Percentiles rank a stretch among this genome's conserved stretches.
These are phyloP conservation scores for Nasonia oneida DNA, from an alignment of 2,888 invertebrate genomes.

Conservation along the genomic window DNA sequence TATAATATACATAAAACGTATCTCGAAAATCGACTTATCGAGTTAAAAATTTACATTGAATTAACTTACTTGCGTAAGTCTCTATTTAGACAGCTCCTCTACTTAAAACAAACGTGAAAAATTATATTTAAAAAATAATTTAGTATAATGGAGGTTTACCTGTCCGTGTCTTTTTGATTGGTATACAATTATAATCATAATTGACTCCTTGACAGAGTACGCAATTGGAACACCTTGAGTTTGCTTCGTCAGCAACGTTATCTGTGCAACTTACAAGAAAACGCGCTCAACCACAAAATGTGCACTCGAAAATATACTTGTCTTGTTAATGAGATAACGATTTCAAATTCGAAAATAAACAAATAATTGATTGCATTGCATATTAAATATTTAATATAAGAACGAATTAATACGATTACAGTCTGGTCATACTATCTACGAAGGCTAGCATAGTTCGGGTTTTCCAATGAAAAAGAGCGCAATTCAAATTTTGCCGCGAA, in stretches of 20 bases:
- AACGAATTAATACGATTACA: no score
- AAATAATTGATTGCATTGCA: no score
- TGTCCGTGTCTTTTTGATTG: background rate
- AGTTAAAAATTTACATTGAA: background rate
- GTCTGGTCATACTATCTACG: no score
- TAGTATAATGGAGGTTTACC: background rate
- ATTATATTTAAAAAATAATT: conserved; percentile 22
- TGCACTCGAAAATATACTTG: no score
- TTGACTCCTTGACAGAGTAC: background rate
- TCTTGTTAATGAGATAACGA: no score
- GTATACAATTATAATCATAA: background rate
- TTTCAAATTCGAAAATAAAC: no score
- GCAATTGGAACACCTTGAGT: background rate
- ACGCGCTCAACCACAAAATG: background rate
- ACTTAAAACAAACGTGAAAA: background rate
- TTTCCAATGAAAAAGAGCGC: no score
- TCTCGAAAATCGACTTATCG: background rate
- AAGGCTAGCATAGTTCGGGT: no score
- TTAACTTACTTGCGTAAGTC: conserved; percentile 1
- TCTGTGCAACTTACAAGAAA: background rate
- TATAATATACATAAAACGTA: background rate
- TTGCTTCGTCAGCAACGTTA: background rate
- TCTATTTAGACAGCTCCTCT: background rate
- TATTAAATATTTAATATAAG: no score
- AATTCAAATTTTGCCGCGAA: no score